phyloP scores from a whole-genome alignment of 1,140 invertebrate species.

The Andricus grossulariae region DNA sequence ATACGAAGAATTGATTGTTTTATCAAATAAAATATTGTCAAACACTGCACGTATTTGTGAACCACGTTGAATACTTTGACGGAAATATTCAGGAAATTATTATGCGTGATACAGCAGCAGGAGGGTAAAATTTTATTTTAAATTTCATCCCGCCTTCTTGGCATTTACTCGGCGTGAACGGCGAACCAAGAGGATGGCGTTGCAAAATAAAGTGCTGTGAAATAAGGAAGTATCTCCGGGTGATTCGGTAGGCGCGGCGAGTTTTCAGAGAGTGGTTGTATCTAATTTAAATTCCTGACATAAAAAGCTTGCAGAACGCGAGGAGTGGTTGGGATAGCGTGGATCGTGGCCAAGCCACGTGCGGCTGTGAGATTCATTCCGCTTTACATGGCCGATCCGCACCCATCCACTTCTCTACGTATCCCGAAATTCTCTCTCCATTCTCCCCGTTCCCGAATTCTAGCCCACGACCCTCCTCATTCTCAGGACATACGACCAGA shows the following conservation, averaged over 20 bases:
- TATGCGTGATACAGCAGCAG: background rate
- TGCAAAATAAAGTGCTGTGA: slow-evolving; percentile 57
- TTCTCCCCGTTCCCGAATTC: slow-evolving; percentile 40
- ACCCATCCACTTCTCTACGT: slow-evolving; percentile 46
- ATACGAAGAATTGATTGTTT: slow-evolving; percentile 4
- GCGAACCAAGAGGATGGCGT: slow-evolving; percentile 44
- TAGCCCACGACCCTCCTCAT: slow-evolving; percentile 20
- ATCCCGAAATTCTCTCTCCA: slow-evolving; percentile 51
- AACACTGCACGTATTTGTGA: background rate
- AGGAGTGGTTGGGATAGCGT: slow-evolving; percentile 54
- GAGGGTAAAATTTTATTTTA: slow-evolving; percentile 19
- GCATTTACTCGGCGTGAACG: slow-evolving; percentile 41
- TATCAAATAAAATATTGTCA: slow-evolving; percentile 6
- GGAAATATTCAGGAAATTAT: background rate
- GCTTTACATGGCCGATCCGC: slow-evolving; percentile 61
- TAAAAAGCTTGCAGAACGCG: slow-evolving; percentile 67
- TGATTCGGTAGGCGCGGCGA: slow-evolving; percentile 62
- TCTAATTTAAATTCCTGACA: slow-evolving; percentile 70
- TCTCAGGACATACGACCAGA: slow-evolving; percentile 2
- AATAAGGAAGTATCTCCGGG: slow-evolving; percentile 59
- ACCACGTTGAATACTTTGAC: background rate
- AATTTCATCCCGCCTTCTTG: slow-evolving; percentile 4
- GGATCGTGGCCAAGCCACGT: slow-evolving; percentile 70
- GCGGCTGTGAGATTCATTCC: slow-evolving; percentile 70
- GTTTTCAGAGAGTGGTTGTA: slow-evolving; percentile 64